Evolutionary conservation across 2,888 invertebrate genomes (phyloP).

Genomic region (Conistra vaccinii): DNA sequence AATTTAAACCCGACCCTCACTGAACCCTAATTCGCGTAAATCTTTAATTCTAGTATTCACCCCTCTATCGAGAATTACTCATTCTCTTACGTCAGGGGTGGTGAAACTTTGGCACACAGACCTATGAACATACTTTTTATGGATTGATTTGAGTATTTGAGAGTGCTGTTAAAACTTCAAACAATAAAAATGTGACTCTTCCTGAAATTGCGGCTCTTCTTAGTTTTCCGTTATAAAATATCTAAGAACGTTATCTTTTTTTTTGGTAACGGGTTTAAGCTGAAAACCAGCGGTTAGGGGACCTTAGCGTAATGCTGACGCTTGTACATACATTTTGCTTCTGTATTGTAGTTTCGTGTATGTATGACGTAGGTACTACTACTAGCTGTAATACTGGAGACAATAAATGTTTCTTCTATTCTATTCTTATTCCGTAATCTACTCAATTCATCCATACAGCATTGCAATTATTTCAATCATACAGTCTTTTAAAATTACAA

Average conservation of each 20-base stretch:
- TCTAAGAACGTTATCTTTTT: neutral
- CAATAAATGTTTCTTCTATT: no score
- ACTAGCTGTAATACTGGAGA: no score
- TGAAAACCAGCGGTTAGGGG: neutral
- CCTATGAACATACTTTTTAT: neutral
- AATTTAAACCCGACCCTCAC: conserved; percentile 58
- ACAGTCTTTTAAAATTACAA: neutral
- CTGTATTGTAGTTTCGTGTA: neutral
- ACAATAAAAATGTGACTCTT: no score
- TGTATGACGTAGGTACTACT: no score
- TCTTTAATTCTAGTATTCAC: conserved; percentile 67
- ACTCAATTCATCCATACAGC: neutral
- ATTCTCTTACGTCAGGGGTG: conserved; percentile 43
- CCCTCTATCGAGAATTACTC: conserved; percentile 63
- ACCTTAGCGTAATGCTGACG: neutral
- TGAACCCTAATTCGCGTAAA: conserved; percentile 66
- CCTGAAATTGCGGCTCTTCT: neutral
- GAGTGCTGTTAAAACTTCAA: neutral
- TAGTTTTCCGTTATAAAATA: neutral
- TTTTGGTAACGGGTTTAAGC: neutral
- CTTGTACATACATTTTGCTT: neutral
- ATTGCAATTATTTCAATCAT: neutral
- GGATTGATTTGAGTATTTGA: neutral
- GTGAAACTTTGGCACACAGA: neutral
- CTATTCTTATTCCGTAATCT: neutral